Evolutionary conservation across 2,888 invertebrate genomes (phyloP).

Genomic region (Drosophila leonis): DNA sequence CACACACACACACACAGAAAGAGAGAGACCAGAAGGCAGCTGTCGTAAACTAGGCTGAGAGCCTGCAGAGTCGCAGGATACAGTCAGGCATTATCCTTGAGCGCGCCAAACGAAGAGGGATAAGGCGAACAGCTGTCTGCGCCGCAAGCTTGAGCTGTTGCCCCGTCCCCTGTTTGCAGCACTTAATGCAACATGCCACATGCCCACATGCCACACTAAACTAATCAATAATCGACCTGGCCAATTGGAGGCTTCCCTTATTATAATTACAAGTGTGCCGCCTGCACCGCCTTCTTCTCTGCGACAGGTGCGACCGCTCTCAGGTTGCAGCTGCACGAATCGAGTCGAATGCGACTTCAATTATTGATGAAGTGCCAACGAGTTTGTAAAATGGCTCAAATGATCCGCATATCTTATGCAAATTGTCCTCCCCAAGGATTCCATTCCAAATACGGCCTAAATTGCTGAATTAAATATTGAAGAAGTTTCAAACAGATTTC

Average conservation of each 20-base stretch:
- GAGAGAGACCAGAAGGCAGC: conserved; percentile 51
- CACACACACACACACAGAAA: background rate
- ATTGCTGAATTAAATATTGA: background rate
- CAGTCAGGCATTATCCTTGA: conserved; percentile 47
- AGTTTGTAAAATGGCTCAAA: background rate
- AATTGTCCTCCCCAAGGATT: conserved; percentile 7
- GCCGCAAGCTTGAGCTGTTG: conserved; percentile 13
- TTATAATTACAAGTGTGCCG: conserved; percentile 17
- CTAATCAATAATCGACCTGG: conserved; percentile 69
- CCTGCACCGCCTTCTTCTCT: background rate
- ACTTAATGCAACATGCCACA: conserved; percentile 66
- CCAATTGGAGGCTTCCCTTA: conserved; percentile 53
- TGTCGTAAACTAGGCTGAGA: conserved; percentile 69
- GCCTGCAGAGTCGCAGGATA: conserved; percentile 45
- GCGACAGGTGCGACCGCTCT: conserved; percentile 3
- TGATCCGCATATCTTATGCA: conserved; percentile 14
- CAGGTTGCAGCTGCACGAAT: conserved; percentile 27
- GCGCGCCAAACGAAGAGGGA: conserved; percentile 48
- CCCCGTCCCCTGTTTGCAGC: conserved; percentile 15
- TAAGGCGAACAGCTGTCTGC: conserved; percentile 61
- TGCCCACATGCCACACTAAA: conserved; percentile 28
- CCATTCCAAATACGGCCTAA: background rate
- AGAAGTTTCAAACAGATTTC: background rate
- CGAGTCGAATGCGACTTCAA: conserved; percentile 23
- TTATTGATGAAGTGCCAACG: conserved; percentile 45